phyloP scores from a whole-genome alignment of 2,797 vertebrate genomes.

The Schizopygopsis malacanthus region DNA sequence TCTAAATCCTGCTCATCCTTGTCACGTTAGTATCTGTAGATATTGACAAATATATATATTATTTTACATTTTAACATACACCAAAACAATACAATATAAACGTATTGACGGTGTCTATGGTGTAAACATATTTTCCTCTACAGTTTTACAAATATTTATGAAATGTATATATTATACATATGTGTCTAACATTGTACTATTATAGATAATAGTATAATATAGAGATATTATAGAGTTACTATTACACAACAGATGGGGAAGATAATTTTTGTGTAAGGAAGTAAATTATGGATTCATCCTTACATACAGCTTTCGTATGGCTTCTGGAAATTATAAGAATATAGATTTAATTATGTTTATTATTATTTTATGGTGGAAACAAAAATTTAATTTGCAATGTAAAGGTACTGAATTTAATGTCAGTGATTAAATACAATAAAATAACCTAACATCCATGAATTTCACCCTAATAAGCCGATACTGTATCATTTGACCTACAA shows the following conservation, averaged over 20 bases:
- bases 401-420: neutral
- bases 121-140: too few species aligned
- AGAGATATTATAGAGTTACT: neutral
- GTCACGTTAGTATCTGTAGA: neutral
- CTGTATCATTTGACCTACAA: neutral
- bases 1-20: neutral
- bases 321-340: too few species aligned
- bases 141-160: neutral
- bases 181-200: neutral
- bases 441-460: neutral
- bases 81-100: neutral
- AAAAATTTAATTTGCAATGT: neutral
- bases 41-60: neutral
- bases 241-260: neutral
- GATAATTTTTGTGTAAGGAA: neutral
- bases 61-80: constrained; percentile 46
- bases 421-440: neutral
- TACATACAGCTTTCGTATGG: too few species aligned
- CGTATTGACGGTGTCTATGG: neutral
- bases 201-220: neutral
- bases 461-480: too few species aligned
- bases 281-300: neutral
- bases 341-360: neutral
- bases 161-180: too few species aligned
- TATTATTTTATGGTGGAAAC: neutral